These are phyloP conservation scores for Talpa occidentalis DNA, from an alignment of 2,113 vertebrate genomes.

Conservation along the genomic window DNA sequence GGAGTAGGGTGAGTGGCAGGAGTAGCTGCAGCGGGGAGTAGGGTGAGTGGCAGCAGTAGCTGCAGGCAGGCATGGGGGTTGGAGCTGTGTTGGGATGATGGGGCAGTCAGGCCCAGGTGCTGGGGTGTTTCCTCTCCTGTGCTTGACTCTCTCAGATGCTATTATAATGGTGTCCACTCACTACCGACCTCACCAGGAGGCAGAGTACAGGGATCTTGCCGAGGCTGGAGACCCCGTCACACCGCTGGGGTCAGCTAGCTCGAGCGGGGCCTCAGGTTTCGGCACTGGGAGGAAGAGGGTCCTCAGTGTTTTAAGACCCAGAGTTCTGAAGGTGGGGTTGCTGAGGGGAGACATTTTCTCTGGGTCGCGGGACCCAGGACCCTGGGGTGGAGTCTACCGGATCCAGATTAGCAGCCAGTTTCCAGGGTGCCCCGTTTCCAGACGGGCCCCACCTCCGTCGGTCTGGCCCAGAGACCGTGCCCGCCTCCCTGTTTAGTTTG, in stretches of 20 bases:
- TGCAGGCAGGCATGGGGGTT: not conserved
- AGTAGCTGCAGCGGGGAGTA: not conserved
- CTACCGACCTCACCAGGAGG: not conserved
- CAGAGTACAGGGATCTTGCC: not conserved
- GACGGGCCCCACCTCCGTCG: rapidly evolving
- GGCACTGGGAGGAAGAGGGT: not conserved
- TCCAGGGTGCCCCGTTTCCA: no score
- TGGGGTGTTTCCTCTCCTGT: not conserved
- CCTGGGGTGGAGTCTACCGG: no score
- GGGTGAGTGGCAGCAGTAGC: not conserved
- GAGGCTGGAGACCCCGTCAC: not conserved
- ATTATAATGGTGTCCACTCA: not conserved
- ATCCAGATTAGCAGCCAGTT: not conserved
- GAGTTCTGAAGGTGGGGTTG: not conserved
- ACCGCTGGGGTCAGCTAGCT: not conserved
- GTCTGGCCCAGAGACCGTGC: not conserved
- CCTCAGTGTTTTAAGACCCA: not conserved
- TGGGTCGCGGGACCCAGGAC: not conserved
- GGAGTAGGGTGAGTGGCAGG: no score
- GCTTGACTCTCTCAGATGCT: not conserved
- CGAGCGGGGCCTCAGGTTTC: not conserved
- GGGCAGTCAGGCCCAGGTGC: rapidly evolving
- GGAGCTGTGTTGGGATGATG: rapidly evolving
- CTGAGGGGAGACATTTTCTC: rapidly evolving
- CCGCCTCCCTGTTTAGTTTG: not conserved